These are phyloP conservation scores for Pyrochroa serraticornis DNA, from an alignment of 2,888 invertebrate genomes.

Conservation along the genomic window DNA sequence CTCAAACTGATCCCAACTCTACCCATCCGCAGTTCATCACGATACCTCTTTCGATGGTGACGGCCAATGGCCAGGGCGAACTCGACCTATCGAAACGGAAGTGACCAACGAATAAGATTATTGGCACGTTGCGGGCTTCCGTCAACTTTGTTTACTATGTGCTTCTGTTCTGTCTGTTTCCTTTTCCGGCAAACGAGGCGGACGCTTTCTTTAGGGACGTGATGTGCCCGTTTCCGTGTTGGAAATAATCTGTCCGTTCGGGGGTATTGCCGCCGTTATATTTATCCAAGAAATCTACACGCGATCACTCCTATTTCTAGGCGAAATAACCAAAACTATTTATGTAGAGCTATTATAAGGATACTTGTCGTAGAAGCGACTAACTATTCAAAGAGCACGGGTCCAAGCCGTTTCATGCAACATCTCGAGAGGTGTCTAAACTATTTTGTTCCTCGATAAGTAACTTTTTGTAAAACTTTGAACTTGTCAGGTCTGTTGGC, in stretches of 20 bases:
- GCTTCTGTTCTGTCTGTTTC: constrained; percentile 31
- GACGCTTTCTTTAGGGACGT: constrained; percentile 21
- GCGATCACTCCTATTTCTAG: no score
- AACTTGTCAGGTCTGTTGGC: not conserved
- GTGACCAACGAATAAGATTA: constrained; percentile 33
- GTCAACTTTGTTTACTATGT: constrained; percentile 28
- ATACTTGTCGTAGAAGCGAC: not conserved
- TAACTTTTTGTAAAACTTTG: no score
- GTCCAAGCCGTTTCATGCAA: not conserved
- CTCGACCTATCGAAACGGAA: constrained; percentile 51
- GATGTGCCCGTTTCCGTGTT: constrained; percentile 28
- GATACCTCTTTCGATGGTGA: constrained; percentile 71
- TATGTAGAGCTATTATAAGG: no score
- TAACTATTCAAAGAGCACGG: constrained; percentile 12
- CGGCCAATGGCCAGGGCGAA: constrained; percentile 55
- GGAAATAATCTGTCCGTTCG: not conserved
- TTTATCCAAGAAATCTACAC: no score
- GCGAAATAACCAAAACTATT: no score
- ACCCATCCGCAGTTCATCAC: constrained; percentile 71
- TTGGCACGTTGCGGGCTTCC: constrained; percentile 35
- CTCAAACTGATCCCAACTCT: constrained; percentile 49
- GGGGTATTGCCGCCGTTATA: no score
- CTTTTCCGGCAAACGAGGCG: constrained; percentile 36
- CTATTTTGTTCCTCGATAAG: no score
- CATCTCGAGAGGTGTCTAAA: no score